Evolutionary conservation across 1,140 invertebrate genomes (phyloP), one percentile per base, ranked within the genome.

Genomic region (Leptoteleia sp.): DNA sequence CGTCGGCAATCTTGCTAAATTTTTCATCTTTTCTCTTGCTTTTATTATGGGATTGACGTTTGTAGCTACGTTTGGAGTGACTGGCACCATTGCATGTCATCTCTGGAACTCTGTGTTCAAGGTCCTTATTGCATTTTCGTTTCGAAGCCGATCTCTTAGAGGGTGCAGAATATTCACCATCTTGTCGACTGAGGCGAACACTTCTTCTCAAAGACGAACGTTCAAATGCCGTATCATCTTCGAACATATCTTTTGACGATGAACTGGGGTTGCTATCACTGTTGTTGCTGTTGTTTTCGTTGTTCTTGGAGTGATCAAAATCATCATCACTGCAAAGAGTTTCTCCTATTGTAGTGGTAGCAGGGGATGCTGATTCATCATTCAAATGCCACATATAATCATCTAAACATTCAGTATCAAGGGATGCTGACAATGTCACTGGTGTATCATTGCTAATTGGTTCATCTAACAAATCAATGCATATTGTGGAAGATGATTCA

Each of bases 381-480:
- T 79, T 85, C 9, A 88, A 73, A 42, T 80, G 85, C 43, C 86
- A 76, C 35, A 84, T 81, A 52, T 87, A 87, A 25, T 76, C 33
- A n/a, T 89, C 85, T 3, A 85, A 80, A 61, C 79, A 84, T 35
- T 88, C 84, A 29, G 83, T 83, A 22, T 89, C 85, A 15, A 89
- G 43, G 2, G 83, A 82, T 0, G 84, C 76, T 54, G 83, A 65
- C 6, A 88, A 62, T 43, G 84, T 88, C 12, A 88, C 79, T 15
- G 86, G 84, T 16, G 84, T 47, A 33, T 85, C 81, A 15, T 82
- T 76, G 33, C 64, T 77, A 19, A 82, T 81, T 8, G 83, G 80
- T n/a, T 88, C 85, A 1, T 86, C 81, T 37, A 81, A 45, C 43
- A 89, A 72, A 79, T 89, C 88, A 68, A 90, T 88, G 15, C 82